These are phyloP conservation scores for Clinocottus analis DNA, from an alignment of 2,113 vertebrate genomes.

Conservation along the genomic window DNA sequence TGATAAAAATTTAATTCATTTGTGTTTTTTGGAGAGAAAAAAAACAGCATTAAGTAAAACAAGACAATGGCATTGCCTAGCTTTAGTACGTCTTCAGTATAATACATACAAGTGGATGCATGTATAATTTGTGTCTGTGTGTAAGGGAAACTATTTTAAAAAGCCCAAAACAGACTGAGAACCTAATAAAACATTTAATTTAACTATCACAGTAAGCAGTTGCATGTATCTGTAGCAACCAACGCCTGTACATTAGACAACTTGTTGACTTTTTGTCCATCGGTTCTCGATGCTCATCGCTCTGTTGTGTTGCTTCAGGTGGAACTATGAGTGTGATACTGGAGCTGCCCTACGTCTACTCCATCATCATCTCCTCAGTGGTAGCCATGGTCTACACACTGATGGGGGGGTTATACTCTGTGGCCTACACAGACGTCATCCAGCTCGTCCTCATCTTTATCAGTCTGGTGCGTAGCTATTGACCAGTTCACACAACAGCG, in stretches of 20 bases:
- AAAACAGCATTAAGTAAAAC: slow-evolving; percentile 30
- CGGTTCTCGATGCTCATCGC: slow-evolving; percentile 24
- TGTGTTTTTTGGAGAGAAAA: not conserved
- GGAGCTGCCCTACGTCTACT: slow-evolving; percentile 81
- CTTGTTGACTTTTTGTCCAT: not conserved
- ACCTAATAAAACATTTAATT: slow-evolving; percentile 31
- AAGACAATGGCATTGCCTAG: slow-evolving; percentile 13
- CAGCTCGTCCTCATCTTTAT: slow-evolving; percentile 86
- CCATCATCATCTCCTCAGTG: slow-evolving; percentile 84
- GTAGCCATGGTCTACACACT: slow-evolving; percentile 87
- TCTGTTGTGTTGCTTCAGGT: slow-evolving; percentile 74
- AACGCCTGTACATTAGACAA: not conserved
- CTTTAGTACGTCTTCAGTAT: slow-evolving; percentile 23
- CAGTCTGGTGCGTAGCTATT: slow-evolving; percentile 82
- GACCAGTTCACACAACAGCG: not conserved
- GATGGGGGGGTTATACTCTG: slow-evolving; percentile 88
- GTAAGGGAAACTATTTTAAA: slow-evolving; percentile 24
- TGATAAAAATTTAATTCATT: slow-evolving; percentile 10
- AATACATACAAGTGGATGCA: slow-evolving; percentile 44
- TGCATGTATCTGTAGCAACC: slow-evolving; percentile 59
- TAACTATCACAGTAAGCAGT: slow-evolving; percentile 10
- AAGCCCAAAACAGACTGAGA: slow-evolving; percentile 32
- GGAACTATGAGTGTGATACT: slow-evolving; percentile 87
- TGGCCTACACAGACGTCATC: slow-evolving; percentile 89
- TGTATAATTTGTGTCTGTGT: slow-evolving; percentile 46